phyloP scores from a whole-genome alignment of 37 sponge, comb jelly and placozoan species.

The Beroe ovata region DNA sequence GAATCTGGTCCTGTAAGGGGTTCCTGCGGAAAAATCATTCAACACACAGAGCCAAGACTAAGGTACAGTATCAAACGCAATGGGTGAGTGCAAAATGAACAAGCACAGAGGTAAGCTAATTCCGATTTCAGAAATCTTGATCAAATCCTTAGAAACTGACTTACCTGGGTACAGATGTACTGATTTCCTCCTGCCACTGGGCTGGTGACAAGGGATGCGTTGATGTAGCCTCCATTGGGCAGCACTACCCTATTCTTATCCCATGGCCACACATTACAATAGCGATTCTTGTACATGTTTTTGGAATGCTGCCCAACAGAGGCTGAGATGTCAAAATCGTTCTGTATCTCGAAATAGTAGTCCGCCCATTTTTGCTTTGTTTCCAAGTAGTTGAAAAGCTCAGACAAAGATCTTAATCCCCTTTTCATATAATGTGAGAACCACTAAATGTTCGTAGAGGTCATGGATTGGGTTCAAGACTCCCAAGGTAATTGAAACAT shows the following conservation, averaged over 20 bases:
- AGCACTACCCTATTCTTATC: background rate
- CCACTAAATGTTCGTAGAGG: too few species aligned
- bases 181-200: background rate
- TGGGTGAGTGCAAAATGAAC: too few species aligned
- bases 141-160: too few species aligned
- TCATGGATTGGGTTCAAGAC: too few species aligned
- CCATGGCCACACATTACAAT: conserved; percentile 63
- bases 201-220: conserved; percentile 4
- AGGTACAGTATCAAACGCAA: too few species aligned
- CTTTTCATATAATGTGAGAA: background rate
- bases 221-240: conserved; percentile 4
- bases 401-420: background rate
- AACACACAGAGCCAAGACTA: too few species aligned
- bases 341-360: background rate
- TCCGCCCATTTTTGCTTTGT: background rate
- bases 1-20: background rate
- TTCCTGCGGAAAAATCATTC: too few species aligned
- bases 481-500: too few species aligned
- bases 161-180: conserved; percentile 43
- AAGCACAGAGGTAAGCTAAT: too few species aligned
- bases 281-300: conserved; percentile 55
- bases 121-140: too few species aligned
- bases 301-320: background rate
- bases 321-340: background rate
- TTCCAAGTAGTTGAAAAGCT: background rate